Evolutionary conservation across 2,888 invertebrate genomes (phyloP).

Genomic region (Metacarcinus magister): DNA sequence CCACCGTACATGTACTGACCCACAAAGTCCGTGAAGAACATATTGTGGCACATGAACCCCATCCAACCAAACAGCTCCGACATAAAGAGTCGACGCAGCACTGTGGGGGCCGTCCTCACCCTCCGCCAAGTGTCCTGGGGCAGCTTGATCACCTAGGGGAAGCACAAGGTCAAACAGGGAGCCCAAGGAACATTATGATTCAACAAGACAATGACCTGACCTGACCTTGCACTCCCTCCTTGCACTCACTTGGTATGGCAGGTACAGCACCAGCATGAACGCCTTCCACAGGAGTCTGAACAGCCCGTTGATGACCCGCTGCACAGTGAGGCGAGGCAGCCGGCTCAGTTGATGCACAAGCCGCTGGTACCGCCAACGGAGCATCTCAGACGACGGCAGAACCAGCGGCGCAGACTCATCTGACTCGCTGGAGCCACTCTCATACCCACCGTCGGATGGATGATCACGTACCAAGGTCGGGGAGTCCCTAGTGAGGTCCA

Average conservation of each 20-base stretch:
- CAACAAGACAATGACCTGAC: neutral
- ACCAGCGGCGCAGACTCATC: conserved; percentile 70
- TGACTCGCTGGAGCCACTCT: conserved; percentile 76
- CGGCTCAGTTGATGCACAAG: conserved; percentile 67
- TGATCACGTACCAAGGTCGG: conserved; percentile 63
- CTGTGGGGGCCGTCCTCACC: conserved; percentile 82
- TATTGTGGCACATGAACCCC: conserved; percentile 84
- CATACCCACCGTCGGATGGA: conserved; percentile 77
- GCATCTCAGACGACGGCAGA: conserved; percentile 63
- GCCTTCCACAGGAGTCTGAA: conserved; percentile 54
- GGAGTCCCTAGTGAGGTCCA: conserved; percentile 63
- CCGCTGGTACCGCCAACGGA: conserved; percentile 69
- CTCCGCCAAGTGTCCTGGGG: conserved; percentile 79
- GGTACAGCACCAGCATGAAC: conserved; percentile 56
- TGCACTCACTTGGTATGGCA: conserved; percentile 72
- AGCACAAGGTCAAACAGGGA: neutral
- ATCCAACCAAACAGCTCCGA: conserved; percentile 84
- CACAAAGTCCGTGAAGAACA: conserved; percentile 84
- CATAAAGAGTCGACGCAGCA: conserved; percentile 83
- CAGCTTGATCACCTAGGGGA: conserved; percentile 69
- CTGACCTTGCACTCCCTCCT: neutral
- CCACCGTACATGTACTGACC: conserved; percentile 84
- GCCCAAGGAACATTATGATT: too few species aligned
- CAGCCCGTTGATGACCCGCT: conserved; percentile 56
- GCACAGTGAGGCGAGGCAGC: conserved; percentile 71